A percentile compares a stretch with the other conserved stretches of the same genome.
These are phyloP conservation scores for Coluber constrictor DNA, from an alignment of 2,797 vertebrate genomes.

Conservation along the genomic window DNA sequence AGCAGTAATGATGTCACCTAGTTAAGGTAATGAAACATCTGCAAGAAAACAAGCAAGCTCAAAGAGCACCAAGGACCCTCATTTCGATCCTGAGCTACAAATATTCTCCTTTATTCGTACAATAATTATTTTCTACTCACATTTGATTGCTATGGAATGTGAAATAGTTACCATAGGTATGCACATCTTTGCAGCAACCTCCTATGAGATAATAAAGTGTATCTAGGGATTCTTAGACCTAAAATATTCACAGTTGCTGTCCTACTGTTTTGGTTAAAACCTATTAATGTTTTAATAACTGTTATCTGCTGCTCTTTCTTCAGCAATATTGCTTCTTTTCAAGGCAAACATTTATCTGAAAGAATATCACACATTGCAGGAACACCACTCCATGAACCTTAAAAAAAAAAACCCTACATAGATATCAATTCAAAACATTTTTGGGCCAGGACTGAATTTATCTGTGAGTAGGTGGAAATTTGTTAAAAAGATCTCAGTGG, in stretches of 20 bases:
- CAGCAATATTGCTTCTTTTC: slow-evolving; percentile 49
- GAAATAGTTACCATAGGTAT: neutral
- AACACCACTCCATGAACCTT: slow-evolving; percentile 15
- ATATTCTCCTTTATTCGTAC: neutral
- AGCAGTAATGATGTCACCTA: neutral
- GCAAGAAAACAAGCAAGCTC: too few relatives aligned
- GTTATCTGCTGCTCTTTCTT: slow-evolving; percentile 23
- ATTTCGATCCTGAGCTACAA: neutral
- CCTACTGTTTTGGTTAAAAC: neutral
- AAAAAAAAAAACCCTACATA: slow-evolving; percentile 26
- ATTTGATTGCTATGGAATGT: neutral
- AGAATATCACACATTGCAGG: slow-evolving; percentile 43
- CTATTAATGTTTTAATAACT: slow-evolving; percentile 1
- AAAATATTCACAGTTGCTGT: neutral
- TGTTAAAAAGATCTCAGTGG: slow-evolving; percentile 65
- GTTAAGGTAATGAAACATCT: neutral
- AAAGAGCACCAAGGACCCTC: too few relatives aligned
- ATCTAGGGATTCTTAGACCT: neutral
- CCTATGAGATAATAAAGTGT: neutral
- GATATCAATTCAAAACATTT: slow-evolving; percentile 21
- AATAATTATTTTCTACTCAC: neutral
- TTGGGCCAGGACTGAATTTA: slow-evolving; percentile 54
- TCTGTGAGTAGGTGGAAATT: slow-evolving; percentile 61
- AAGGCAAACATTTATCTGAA: slow-evolving; percentile 47
- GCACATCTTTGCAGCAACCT: neutral